Base-by-base conservation (phyloP, 64 coral and sea anemone genomes). In the Acropora yongei region DNA sequence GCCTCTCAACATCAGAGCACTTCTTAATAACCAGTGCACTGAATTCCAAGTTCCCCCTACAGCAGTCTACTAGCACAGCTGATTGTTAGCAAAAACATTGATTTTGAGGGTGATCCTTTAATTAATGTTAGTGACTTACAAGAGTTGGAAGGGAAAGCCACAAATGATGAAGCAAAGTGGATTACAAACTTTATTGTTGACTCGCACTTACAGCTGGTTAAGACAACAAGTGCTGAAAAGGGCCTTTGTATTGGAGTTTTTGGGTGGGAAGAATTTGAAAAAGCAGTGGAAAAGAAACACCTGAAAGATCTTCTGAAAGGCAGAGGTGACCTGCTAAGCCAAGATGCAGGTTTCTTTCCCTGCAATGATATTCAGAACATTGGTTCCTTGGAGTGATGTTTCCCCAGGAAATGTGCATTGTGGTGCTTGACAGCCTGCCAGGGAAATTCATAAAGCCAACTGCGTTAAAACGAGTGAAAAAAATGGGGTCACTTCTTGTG, bases 11-110 rank as follows among this genome's bases (percentile, higher is more conserved):
- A 79, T 79, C 77, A 79, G 10, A 46, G 78, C 47, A 49, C 1
- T 79, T 50, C 47, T 79, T 79, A 79, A 79, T 79, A 12, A 79
- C 76, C 76, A 78, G 3, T 79, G 77, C 77, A 20, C 77, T 57
- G 49, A 55, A 79, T 79, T 79, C 16, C 77, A 79, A 57, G 1
- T 79, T 30, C 77, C 47, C 49, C 49, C 3, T 79, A 14, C 48
- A 46, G 44, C 6, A 48, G 44, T 47, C 44, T 18, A 78, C 42
- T 78, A 2, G 44, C 44, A 13, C 44, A 78, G 16, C 42, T 12
- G 8, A 46, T 78, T 78, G 44, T 47, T 11, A 47, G 43, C 17
- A 18, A 18, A 78, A 18, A 13, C 76, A 78, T 78, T 47, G 43
- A 46, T 47, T 78, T 78, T 78, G 44, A 47, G 42, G 76, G 76